A percentile compares a stretch with the other conserved stretches of the same genome.
phyloP scores from a whole-genome alignment of 2,888 invertebrate genomes.

The Clunio marinus region DNA sequence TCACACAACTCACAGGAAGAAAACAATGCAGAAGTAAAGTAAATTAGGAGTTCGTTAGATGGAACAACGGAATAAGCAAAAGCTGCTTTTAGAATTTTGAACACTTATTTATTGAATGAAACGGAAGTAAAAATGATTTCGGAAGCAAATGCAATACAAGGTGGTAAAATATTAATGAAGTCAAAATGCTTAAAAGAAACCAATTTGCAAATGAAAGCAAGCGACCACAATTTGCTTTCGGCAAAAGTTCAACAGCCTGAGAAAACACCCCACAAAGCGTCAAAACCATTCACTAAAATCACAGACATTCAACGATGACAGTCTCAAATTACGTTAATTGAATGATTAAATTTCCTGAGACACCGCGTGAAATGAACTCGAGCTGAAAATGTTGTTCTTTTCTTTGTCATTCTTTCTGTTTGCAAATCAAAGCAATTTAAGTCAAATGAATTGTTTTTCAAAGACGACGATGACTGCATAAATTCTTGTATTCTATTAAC shows the following conservation, averaged over 20 bases:
- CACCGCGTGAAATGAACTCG: slow-evolving; percentile 1
- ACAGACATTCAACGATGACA: slow-evolving; percentile 25
- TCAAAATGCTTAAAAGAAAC: too few relatives aligned
- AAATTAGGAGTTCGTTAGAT: too few relatives aligned
- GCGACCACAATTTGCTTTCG: background rate
- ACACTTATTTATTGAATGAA: too few relatives aligned
- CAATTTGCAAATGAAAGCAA: too few relatives aligned
- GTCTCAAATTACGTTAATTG: slow-evolving; percentile 37
- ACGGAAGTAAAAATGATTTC: too few relatives aligned
- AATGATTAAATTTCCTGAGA: slow-evolving; percentile 29
- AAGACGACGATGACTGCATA: background rate
- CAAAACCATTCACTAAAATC: background rate
- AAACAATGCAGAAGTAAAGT: too few relatives aligned
- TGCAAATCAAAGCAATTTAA: slow-evolving; percentile 7
- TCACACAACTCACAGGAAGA: too few relatives aligned
- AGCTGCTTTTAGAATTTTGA: too few relatives aligned
- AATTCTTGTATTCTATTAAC: too few relatives aligned
- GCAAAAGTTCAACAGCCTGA: slow-evolving; percentile 10
- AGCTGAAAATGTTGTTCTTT: background rate
- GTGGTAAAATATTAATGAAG: too few relatives aligned
- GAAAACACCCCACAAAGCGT: background rate
- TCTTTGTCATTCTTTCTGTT: background rate
- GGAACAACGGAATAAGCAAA: too few relatives aligned
- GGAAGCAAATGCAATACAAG: too few relatives aligned
- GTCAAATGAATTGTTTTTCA: background rate